Percentiles rank a stretch among this genome's conserved stretches.
Evolutionary conservation across 1,140 invertebrate species (phyloP).

Genomic region (Ostrea denselamellosa): DNA sequence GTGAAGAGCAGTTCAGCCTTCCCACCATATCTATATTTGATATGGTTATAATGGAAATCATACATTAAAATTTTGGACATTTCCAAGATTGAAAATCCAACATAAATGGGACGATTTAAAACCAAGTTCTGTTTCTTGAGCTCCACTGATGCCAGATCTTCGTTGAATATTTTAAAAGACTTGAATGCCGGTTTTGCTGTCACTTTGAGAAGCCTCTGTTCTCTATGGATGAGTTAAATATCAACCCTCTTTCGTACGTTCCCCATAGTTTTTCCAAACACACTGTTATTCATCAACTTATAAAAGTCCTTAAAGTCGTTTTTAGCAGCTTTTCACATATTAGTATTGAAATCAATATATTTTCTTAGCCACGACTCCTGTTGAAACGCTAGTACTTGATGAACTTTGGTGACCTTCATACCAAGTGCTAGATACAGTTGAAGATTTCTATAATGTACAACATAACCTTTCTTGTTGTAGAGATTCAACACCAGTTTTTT

Average conservation of each 20-base stretch:
- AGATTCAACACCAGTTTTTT: constrained; percentile 52
- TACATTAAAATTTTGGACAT: constrained; percentile 45
- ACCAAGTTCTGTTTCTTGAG: constrained; percentile 57
- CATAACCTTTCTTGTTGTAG: constrained; percentile 48
- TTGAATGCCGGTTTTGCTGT: constrained; percentile 74
- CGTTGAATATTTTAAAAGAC: constrained; percentile 72
- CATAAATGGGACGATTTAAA: constrained; percentile 57
- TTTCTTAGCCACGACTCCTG: no score
- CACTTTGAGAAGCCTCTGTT: constrained; percentile 58
- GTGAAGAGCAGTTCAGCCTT: constrained; percentile 68
- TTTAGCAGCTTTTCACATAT: no score
- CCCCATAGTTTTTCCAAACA: no score
- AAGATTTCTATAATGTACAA: constrained; percentile 51
- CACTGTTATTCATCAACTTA: no score
- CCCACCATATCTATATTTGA: no score
- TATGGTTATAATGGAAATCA: neutral
- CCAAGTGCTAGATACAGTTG: neutral
- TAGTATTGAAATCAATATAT: no score
- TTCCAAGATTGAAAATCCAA: constrained; percentile 43
- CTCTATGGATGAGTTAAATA: no score
- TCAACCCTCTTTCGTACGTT: no score
- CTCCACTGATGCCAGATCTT: constrained; percentile 57
- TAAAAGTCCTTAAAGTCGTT: no score
- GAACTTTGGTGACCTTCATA: no score
- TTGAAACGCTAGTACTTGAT: no score